Percentiles rank a stretch among this genome's conserved stretches.
phyloP scores from a whole-genome alignment of 92 coral and sea anemone species.

The Epizoanthus rinbou region DNA sequence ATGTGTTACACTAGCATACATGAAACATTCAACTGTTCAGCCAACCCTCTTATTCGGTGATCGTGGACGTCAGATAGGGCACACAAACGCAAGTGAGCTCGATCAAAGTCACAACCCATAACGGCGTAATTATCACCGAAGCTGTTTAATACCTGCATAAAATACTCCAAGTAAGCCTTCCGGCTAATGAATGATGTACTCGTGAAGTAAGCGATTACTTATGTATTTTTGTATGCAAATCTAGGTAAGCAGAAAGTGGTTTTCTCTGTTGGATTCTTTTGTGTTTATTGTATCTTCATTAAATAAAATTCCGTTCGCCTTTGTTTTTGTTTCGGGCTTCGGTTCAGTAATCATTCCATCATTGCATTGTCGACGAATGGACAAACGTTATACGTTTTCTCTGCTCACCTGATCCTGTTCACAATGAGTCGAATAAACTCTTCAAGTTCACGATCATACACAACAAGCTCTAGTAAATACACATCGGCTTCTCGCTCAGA shows the following conservation, averaged over 20 bases:
- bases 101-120: too few relatives aligned
- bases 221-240: conserved; percentile 31
- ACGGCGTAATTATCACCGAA: too few relatives aligned
- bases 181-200: too few relatives aligned
- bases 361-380: conserved; percentile 30
- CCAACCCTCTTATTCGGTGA: too few relatives aligned
- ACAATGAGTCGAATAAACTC: conserved; percentile 43
- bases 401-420: conserved; percentile 10
- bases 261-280: conserved; percentile 24
- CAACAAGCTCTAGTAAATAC: conserved; percentile 20
- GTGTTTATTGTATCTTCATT: conserved; percentile 28
- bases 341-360: conserved; percentile 26
- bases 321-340: conserved; percentile 30
- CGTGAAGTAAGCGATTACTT: background rate
- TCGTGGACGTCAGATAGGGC: too few relatives aligned
- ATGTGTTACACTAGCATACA: too few relatives aligned
- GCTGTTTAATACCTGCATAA: too few relatives aligned
- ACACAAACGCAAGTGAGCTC: too few relatives aligned
- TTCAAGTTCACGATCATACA: conserved; percentile 30
- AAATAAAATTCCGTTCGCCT: conserved; percentile 21
- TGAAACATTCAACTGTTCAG: too few relatives aligned
- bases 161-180: too few relatives aligned
- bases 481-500: conserved; percentile 16
- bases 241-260: background rate
- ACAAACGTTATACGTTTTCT: conserved; percentile 14